Conservation (phyloP, 2,888 invertebrate species). For the Phasia obesa region DNA sequence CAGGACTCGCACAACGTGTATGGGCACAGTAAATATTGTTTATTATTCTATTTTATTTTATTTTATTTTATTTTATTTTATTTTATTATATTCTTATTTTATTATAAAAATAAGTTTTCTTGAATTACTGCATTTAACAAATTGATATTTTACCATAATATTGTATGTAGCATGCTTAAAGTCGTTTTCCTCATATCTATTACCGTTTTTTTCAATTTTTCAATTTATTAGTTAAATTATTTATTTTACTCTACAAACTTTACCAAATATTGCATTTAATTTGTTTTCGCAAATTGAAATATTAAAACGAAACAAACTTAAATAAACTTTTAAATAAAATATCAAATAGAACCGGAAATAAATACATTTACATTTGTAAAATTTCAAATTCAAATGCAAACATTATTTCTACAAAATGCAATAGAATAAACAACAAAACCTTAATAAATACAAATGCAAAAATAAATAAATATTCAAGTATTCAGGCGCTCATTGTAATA, state of each 20-base stretch:
- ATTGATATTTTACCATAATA: no score
- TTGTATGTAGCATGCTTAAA: no score
- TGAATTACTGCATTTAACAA: no score
- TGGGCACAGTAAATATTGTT: no score
- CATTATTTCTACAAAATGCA: slow-evolving; percentile 32
- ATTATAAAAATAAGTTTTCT: no score
- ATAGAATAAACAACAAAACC: slow-evolving; percentile 29
- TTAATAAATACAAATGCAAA: slow-evolving; percentile 15
- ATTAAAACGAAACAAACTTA: slow-evolving; percentile 10
- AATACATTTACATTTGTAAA: slow-evolving; percentile 65
- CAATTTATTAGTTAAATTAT: slow-evolving; percentile 35
- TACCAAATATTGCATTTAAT: slow-evolving; percentile 9
- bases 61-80: no score
- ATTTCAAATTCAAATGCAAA: slow-evolving; percentile 56
- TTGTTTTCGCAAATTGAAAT: slow-evolving; percentile 11
- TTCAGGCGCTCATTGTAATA: slow-evolving; percentile 43
- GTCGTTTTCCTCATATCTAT: background rate
- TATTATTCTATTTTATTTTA: no score
- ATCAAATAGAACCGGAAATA: slow-evolving; percentile 60
- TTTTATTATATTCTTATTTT: no score
- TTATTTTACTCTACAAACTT: slow-evolving; percentile 31
- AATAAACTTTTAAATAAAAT: slow-evolving; percentile 52
- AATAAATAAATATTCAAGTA: slow-evolving; percentile 51
- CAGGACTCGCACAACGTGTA: no score
- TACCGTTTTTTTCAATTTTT: background rate